Evolutionary conservation across 2,113 vertebrate species (phyloP), one percentile per base, ranked within the genome.

Genomic region (Enhydra lutris): DNA sequence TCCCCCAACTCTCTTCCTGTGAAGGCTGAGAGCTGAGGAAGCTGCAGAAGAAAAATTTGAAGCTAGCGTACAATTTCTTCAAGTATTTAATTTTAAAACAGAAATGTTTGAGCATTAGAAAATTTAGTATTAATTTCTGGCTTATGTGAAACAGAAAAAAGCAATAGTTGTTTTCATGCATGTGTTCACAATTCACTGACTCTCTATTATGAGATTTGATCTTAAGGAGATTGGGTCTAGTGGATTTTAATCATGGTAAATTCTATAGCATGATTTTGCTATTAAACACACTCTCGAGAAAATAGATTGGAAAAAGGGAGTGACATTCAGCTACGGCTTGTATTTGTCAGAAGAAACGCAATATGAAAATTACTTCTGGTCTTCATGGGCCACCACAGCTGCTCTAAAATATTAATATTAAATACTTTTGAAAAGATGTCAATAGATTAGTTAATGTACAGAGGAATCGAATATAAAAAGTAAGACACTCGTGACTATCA

Each of bases 231-330:
- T 93, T 63, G 36, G 36, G 13, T 57, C 24, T 84, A 50, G n/a
- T 65, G 45, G 18, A 42, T 84, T 93, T 96, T 81, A 86, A 95
- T 76, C 47, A 93, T 69, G n/a, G 12, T 47, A 84, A 95, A 76
- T 91, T 85, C 6, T 47, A 47, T 63, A n/a, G 8, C 7, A 23
- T 50, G 31, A 31, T 88, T 91, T 93, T 95, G 7, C 24, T 85
- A 14, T 57, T 79, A 91, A 94, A 76, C 4, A 69, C 3, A 42
- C 8, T 34, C 5, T 45, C 21, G 23, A 89, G 31, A 83, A 79
- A 89, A 84, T 81, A 84, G 17, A 59, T 47, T 82, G 14, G 2
- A 42, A 50, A 84, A 74, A 89, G 8, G 15, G 14, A 42, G 0
- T 84, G 67, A 52, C 36, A 82, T 29, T 87, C 42, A 81, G n/a